Conservation (phyloP, 2,113 vertebrate genomes). For the Pipa parva region DNA sequence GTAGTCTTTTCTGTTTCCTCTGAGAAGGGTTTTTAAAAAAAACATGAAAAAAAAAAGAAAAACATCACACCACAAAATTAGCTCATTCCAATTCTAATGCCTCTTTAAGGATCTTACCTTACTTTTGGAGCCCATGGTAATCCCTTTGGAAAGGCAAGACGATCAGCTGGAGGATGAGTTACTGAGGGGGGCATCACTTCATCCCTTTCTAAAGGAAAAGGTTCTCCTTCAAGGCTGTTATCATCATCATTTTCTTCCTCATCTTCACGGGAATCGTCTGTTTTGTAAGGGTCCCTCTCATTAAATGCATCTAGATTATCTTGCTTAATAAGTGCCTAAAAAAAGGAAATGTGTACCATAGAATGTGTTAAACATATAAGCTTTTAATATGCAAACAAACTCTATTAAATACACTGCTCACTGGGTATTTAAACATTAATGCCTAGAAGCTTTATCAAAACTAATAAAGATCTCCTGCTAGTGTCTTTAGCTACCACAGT, state of each 20-base stretch:
- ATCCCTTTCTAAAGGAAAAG: conserved; percentile 87
- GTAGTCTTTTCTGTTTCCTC: too few relatives aligned
- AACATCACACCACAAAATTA: too few relatives aligned
- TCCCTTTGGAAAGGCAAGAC: conserved; percentile 89
- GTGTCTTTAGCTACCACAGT: too few relatives aligned
- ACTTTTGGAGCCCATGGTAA: conserved; percentile 97
- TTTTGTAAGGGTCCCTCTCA: conserved; percentile 91
- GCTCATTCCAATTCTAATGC: background rate
- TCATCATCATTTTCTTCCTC: conserved; percentile 96
- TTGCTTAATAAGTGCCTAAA: conserved; percentile 90
- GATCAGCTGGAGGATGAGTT: conserved; percentile 81
- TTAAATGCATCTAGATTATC: conserved; percentile 98
- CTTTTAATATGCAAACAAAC: too few relatives aligned
- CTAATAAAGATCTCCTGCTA: too few relatives aligned
- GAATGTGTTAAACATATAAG: too few relatives aligned
- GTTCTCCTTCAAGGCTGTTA: conserved; percentile 83
- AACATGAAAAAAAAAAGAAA: too few relatives aligned
- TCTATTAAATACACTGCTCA: too few relatives aligned
- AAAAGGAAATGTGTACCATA: too few relatives aligned
- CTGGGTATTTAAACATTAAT: too few relatives aligned
- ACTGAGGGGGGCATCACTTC: conserved; percentile 90
- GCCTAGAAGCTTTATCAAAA: too few relatives aligned
- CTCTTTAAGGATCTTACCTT: conserved; percentile 69
- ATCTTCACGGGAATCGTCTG: conserved; percentile 87
- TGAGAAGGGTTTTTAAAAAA: too few relatives aligned